Evolutionary conservation across 1,140 invertebrate genomes (phyloP).

Genomic region (Nautilus pompilius): DNA sequence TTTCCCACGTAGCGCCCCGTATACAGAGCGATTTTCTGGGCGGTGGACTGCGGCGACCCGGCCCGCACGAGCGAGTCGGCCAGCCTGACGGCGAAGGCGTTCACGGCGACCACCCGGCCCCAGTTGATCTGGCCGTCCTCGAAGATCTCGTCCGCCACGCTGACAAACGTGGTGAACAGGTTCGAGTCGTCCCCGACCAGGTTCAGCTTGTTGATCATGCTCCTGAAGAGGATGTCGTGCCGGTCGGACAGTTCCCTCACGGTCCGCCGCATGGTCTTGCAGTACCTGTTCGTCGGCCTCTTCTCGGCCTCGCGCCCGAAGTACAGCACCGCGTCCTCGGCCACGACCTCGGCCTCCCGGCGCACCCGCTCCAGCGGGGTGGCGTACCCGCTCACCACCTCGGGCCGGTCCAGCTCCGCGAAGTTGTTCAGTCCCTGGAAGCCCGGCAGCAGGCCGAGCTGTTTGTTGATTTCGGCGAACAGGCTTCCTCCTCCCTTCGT

Average conservation of each 20-base stretch:
- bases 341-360: constrained; percentile 41
- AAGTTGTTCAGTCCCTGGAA: constrained; percentile 38
- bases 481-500: constrained; percentile 15
- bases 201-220: constrained; percentile 63
- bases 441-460: constrained; percentile 33
- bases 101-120: constrained; percentile 64
- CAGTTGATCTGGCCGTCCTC: constrained; percentile 60
- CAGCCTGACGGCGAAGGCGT: constrained; percentile 63
- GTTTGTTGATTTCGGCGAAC: constrained; percentile 42
- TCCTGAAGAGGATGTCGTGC: constrained; percentile 63
- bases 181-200: constrained; percentile 59
- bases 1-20: constrained; percentile 54
- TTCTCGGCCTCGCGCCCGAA: constrained; percentile 26
- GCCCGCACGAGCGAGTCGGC: constrained; percentile 58
- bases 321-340: constrained; percentile 35
- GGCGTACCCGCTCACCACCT: constrained; percentile 21
- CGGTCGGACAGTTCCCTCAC: constrained; percentile 55
- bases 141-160: constrained; percentile 64
- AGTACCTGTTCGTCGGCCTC: constrained; percentile 37
- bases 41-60: constrained; percentile 47
- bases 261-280: constrained; percentile 50
- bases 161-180: constrained; percentile 61
- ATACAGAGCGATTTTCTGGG: constrained; percentile 51
- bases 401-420: constrained; percentile 23
- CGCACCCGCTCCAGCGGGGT: constrained; percentile 41